Percentiles rank a stretch among this genome's conserved stretches.
These are phyloP conservation scores for Poeciliopsis gracilis DNA, from an alignment of 2,797 vertebrate species.

Conservation along the genomic window DNA sequence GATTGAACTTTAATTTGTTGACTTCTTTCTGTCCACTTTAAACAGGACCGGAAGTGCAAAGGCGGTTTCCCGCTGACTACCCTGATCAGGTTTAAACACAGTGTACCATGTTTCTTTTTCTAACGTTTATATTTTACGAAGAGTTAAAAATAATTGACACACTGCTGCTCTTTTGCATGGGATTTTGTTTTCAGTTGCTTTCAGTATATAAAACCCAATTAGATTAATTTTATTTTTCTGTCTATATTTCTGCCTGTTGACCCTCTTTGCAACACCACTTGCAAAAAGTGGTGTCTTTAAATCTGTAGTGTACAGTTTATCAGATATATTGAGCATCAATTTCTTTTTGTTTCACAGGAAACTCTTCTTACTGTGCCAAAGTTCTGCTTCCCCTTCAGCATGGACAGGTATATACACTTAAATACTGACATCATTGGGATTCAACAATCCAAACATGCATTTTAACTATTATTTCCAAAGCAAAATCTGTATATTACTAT, in stretches of 20 bases:
- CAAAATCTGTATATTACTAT: not conserved
- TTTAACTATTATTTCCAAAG: not conserved
- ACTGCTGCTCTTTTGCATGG: not conserved
- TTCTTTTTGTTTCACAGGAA: slow-evolving; percentile 85
- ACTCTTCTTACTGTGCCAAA: slow-evolving; percentile 93
- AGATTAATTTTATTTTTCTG: not conserved
- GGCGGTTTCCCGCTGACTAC: slow-evolving; percentile 94
- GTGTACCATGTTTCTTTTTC: slow-evolving; percentile 36
- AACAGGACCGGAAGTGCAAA: slow-evolving; percentile 93
- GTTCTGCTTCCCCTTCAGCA: slow-evolving; percentile 76
- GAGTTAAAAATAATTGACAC: not conserved
- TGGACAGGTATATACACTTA: slow-evolving; percentile 67
- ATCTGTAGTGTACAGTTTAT: not conserved
- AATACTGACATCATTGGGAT: not conserved
- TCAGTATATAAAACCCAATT: not conserved
- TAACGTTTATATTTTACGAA: not conserved
- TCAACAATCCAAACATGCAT: not conserved
- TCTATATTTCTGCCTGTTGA: not conserved
- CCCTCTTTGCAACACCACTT: not conserved
- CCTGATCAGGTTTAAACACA: slow-evolving; percentile 91
- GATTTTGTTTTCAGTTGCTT: not conserved
- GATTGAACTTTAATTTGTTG: not conserved
- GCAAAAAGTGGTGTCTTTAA: not conserved
- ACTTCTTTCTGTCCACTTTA: slow-evolving; percentile 64
- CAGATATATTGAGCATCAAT: not conserved